Base-by-base conservation (phyloP, 2,113 vertebrate genomes). In the Saguinus midas region DNA sequence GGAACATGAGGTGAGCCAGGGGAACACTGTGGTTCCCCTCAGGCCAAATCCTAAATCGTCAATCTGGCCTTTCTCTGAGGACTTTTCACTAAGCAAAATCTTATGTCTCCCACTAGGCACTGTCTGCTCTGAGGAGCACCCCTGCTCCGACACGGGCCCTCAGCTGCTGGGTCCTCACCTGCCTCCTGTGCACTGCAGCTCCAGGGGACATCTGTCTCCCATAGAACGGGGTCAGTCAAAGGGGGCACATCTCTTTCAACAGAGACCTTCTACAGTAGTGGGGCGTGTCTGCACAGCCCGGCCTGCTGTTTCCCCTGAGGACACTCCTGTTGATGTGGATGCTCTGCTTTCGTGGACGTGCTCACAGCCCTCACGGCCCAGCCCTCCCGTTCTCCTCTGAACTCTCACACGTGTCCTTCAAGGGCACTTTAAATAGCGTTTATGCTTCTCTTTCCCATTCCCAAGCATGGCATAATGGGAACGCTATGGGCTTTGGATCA, bases 361-460 rank as follows among this genome's bases (percentile, higher is more conserved):
- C 16, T 25, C 35, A 0, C 0, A 9, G 50, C 3, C 1, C 43
- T 83, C 52, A 4, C 4, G 2, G 70, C 21, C 55, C n/a, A 37
- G n/a, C 7, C 27, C 58, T 29, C 73, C 13, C 25, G 0, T 25
- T 58, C 25, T 21, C 66, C 61, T 86, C 66, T 23, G 61, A n/a
- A 27, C 21, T 25, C 48, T 8, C 14, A 37, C 11, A 10, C 20
- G 0, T 10, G 32, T 29, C 18, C 37, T 79, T 73, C 45, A 4
- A 0, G 13, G 92, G 76, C 5, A 8, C 7, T 86, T 88, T 11
- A 81, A 50, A 21, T 35, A 58, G 58, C 40, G 48, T 80, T 68
- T 17, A 43, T 64, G 61, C 10, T 58, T 76, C 25, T 29, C 16
- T 48, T 80, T 80, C 55, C 57, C 17, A 11, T 45, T 87, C 32